Evolutionary conservation across 2,797 vertebrate species (phyloP).

Genomic region (Cynopterus sphinx): DNA sequence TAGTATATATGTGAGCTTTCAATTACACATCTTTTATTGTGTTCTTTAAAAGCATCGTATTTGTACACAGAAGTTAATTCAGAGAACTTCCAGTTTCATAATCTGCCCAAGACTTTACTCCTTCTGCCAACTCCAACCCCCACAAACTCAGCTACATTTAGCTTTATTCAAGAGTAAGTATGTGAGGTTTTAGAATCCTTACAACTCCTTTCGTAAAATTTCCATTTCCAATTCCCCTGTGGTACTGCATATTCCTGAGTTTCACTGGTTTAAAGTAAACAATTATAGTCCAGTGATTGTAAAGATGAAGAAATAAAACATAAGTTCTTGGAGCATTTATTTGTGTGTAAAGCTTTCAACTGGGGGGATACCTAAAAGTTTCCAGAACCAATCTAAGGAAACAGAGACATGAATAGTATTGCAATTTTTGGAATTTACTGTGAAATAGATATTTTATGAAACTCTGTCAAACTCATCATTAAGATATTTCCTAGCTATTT

Average conservation of each 20-base stretch:
- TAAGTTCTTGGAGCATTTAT: conserved; percentile 7
- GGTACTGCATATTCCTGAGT: background rate
- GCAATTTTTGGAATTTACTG: conserved; percentile 28
- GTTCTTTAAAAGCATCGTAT: background rate
- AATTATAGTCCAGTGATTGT: background rate
- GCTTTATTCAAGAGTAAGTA: background rate
- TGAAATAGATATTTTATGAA: conserved; percentile 31
- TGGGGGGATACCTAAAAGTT: background rate
- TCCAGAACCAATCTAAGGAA: conserved; percentile 1
- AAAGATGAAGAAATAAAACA: conserved; percentile 26
- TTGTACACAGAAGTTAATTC: background rate
- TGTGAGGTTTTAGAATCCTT: background rate
- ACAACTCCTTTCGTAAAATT: background rate
- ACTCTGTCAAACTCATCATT: background rate
- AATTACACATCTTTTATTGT: conserved; percentile 1
- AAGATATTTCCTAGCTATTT: background rate
- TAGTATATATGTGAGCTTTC: background rate
- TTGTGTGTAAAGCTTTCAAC: conserved; percentile 34
- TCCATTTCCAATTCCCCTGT: background rate
- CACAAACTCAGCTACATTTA: background rate
- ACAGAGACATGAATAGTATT: background rate
- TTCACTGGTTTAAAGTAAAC: conserved; percentile 20
- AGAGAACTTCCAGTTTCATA: background rate
- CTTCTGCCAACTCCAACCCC: accelerated
- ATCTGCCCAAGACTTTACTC: background rate